These are phyloP conservation scores for Cricetomys ansorgei DNA, from an alignment of 2,113 vertebrate species.

Conservation along the genomic window DNA sequence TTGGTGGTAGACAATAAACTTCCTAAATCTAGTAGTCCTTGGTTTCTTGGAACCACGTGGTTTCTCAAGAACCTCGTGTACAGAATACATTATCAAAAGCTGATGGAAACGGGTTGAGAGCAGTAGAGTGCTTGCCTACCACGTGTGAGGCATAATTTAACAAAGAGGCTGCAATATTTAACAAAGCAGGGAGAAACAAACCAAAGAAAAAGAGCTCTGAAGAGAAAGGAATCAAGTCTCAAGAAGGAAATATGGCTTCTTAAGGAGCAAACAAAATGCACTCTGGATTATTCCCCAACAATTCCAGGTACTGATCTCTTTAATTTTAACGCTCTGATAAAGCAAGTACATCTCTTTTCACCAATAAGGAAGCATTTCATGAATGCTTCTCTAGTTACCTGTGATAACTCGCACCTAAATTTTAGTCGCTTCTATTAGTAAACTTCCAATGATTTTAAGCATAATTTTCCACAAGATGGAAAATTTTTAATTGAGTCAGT, in stretches of 20 bases:
- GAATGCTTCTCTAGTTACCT: not conserved
- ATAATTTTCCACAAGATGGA: not conserved
- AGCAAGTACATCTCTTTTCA: not conserved
- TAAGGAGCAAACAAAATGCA: not conserved
- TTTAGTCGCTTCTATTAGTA: not conserved
- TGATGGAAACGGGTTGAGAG: not conserved
- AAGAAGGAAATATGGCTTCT: not conserved
- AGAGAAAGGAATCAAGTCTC: not conserved
- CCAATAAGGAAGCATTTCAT: not conserved
- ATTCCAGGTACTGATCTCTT: not conserved
- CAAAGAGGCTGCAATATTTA: not conserved
- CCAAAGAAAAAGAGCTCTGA: not conserved
- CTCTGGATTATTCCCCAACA: not conserved
- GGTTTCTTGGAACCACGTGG: not conserved
- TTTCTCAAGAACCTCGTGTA: not conserved
- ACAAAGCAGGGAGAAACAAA: not conserved
- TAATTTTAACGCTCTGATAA: not conserved
- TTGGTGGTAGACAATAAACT: not conserved
- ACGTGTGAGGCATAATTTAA: not conserved
- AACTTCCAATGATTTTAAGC: not conserved
- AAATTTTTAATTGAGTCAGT: constrained; percentile 11
- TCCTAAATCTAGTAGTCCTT: not conserved
- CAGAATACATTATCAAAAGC: not conserved
- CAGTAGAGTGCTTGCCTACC: not conserved
- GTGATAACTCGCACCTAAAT: not conserved